Evolutionary conservation across 2,888 invertebrate genomes (phyloP), one percentile per base, ranked within the genome.

Genomic region (Stenichneumon culpator): DNA sequence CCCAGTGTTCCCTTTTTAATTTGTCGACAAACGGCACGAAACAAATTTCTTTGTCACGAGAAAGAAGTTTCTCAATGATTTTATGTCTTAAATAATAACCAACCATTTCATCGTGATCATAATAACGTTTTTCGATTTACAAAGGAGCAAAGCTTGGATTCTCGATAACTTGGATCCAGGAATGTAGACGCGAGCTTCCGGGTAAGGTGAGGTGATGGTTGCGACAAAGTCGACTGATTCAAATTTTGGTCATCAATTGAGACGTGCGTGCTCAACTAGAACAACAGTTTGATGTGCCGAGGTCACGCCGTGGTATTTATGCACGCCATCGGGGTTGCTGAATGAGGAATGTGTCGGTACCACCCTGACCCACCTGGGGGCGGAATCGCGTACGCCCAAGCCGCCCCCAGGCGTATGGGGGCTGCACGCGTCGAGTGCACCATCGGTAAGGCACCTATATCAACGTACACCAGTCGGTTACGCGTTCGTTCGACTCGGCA

Each of bases 351-450:
- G 91, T 88, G 87, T 80, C 88, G 91, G 92, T 90, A 90, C 92
- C 93, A 92, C 93, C 92, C 93, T 89, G 92, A 91, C 90, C 93
- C 93, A 93, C 93, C 93, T 93, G 93, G 92, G 90, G 94, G 94
- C 93, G 93, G 92, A 93, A 92, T 93, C 91, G 91, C 93, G 89
- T 92, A 91, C 93, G 93, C 93, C 93, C 91, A 87, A 65, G 93
- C 93, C 93, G 92, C 93, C 94, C 91, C 89, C 93, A 87, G 93
- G 93, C 93, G 93, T 92, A 93, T 90, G 89, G 90, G 93, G 93
- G 92, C 91, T 89, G 92, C 88, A 88, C 90, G 88, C 87, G 87
- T 88, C 83, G 83, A 84, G 86, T 82, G 73, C 68, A 87, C 83
- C 72, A 81, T 83, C 77, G 80, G 63, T 67, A 78, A 77, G 65